A percentile compares a stretch with the other conserved stretches of the same genome.
phyloP scores from a whole-genome alignment of 2,888 invertebrate genomes.

The Drosophila peninsularis region DNA sequence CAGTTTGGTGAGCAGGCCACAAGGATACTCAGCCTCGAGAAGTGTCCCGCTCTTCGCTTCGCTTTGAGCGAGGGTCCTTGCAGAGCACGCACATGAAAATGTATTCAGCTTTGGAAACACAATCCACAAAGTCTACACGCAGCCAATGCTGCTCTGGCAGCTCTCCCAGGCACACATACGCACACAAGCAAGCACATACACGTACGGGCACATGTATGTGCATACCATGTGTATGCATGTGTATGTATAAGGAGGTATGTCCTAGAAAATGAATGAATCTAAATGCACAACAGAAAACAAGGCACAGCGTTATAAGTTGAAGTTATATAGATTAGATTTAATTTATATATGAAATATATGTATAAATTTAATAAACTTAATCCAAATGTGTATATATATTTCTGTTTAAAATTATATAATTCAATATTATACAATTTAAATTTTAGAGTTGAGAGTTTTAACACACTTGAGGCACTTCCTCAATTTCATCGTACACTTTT shows the following conservation, averaged over 20 bases:
- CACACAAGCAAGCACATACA: not conserved
- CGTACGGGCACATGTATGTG: not conserved
- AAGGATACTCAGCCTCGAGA: slow-evolving; percentile 40
- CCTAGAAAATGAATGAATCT: slow-evolving; percentile 67
- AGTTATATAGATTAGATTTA: too few relatives aligned
- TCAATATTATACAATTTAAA: not conserved
- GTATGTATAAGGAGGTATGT: slow-evolving; percentile 26
- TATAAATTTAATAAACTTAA: too few relatives aligned
- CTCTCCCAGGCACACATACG: slow-evolving; percentile 42
- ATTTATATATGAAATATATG: too few relatives aligned
- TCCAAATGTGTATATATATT: too few relatives aligned
- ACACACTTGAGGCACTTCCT: not conserved
- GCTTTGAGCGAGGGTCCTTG: slow-evolving; percentile 21
- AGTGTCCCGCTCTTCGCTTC: slow-evolving; percentile 16
- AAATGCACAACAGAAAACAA: slow-evolving; percentile 45
- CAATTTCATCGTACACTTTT: slow-evolving; percentile 8
- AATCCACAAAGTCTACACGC: slow-evolving; percentile 66
- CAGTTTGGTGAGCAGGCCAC: slow-evolving; percentile 42
- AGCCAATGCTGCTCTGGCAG: slow-evolving; percentile 23
- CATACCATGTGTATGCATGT: not conserved
- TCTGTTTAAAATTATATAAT: too few relatives aligned
- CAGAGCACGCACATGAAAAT: slow-evolving; percentile 48
- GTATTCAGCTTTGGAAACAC: slow-evolving; percentile 57
- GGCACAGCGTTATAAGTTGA: not conserved
- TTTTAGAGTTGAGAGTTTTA: not conserved